Conservation (phyloP, 2,888 invertebrate genomes). For the Gordius sp. region DNA sequence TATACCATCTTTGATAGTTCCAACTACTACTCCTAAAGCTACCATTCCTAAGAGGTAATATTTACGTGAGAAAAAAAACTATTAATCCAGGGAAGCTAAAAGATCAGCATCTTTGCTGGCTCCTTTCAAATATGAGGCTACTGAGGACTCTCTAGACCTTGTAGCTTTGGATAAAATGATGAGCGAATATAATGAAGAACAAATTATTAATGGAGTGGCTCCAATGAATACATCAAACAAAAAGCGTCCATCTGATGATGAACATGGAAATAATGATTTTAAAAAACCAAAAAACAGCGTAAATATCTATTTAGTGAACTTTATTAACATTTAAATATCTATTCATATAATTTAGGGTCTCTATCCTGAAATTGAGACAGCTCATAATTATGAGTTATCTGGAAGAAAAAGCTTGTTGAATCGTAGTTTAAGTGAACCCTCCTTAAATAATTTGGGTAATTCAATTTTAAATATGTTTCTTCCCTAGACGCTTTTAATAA, state of each 20-base stretch:
- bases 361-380: background rate
- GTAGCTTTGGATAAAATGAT: background rate
- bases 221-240: background rate
- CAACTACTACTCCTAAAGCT: background rate
- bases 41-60: background rate
- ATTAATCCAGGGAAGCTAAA: background rate
- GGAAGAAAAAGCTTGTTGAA: conserved; percentile 9
- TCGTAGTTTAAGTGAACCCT: background rate
- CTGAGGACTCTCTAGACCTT: background rate
- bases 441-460: background rate
- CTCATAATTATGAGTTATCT: background rate
- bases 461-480: too few relatives aligned
- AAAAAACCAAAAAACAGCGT: conserved; percentile 12
- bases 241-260: background rate
- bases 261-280: background rate
- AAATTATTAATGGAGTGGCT: too few relatives aligned
- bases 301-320: conserved; percentile 7
- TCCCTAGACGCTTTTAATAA: too few relatives aligned
- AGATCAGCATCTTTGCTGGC: conserved; percentile 12
- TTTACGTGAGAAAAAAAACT: background rate
- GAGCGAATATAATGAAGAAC: too few relatives aligned
- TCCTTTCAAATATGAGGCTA: conserved; percentile 5
- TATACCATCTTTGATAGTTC: background rate
- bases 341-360: background rate
- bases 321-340: background rate